These are phyloP conservation scores for Heliconius hermathena DNA, from an alignment of 1,140 invertebrate genomes.

Conservation along the genomic window DNA sequence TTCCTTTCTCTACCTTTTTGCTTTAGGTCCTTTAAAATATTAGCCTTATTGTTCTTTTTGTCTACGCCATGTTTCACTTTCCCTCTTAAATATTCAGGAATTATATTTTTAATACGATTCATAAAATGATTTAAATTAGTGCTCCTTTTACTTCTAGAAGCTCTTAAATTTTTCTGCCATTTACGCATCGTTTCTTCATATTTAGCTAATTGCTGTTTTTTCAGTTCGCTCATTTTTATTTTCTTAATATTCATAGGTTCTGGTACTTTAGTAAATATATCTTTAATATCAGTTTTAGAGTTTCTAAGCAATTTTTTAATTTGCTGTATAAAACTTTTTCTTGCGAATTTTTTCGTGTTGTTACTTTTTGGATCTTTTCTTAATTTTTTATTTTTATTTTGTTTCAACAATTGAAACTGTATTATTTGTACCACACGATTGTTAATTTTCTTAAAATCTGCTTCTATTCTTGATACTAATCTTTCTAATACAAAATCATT, in stretches of 20 bases:
- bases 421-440: constrained; percentile 43
- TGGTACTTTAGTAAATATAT: constrained; percentile 44
- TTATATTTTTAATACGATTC: constrained; percentile 57
- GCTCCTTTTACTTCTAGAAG: constrained; percentile 50
- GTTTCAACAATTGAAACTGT: constrained; percentile 31
- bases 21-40: background rate
- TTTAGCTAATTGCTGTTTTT: constrained; percentile 44
- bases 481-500: constrained; percentile 40
- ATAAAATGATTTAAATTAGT: constrained; percentile 35
- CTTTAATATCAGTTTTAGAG: constrained; percentile 53
- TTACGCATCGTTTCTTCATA: constrained; percentile 53
- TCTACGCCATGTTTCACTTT: constrained; percentile 46
- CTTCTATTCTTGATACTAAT: constrained; percentile 44
- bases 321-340: constrained; percentile 51
- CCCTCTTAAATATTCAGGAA: constrained; percentile 47
- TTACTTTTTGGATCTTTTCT: constrained; percentile 16
- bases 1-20: background rate
- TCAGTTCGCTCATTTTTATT: constrained; percentile 50
- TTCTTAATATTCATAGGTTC: constrained; percentile 51
- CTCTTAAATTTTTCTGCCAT: constrained; percentile 57
- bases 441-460: constrained; percentile 44
- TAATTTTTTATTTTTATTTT: constrained; percentile 13
- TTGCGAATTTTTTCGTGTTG: constrained; percentile 30
- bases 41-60: constrained; percentile 34
- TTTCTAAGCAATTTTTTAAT: constrained; percentile 54